These are phyloP conservation scores for Denticeps clupeoides DNA, from an alignment of 2,797 vertebrate species.

Conservation along the genomic window DNA sequence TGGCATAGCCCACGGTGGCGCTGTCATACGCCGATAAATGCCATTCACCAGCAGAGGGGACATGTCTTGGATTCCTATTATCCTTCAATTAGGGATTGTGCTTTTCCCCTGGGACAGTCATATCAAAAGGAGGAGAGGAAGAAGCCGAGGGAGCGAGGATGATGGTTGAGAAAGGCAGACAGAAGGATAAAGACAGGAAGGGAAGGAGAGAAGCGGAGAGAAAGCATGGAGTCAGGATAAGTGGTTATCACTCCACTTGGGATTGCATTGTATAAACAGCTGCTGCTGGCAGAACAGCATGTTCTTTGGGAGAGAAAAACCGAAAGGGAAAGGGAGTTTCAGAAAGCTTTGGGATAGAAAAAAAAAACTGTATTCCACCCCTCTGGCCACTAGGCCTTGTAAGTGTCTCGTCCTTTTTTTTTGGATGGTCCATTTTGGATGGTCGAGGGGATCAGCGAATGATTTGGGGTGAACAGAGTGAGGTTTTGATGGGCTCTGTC, in stretches of 20 bases:
- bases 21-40: neutral
- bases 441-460: too few species aligned
- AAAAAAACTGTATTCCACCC: too few species aligned
- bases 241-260: slow-evolving; percentile 28
- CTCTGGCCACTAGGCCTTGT: too few species aligned
- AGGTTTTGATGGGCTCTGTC: too few species aligned
- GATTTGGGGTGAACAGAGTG: too few species aligned
- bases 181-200: slow-evolving; percentile 11
- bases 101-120: slow-evolving; percentile 1
- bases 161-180: slow-evolving; percentile 19
- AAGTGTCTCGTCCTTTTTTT: too few species aligned
- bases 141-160: slow-evolving; percentile 8
- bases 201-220: slow-evolving; percentile 13
- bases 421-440: too few species aligned
- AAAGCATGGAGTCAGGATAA: neutral
- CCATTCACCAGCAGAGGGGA: neutral
- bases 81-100: neutral
- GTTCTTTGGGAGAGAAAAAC: slow-evolving; percentile 41
- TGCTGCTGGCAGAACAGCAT: slow-evolving; percentile 41
- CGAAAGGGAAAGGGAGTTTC: slow-evolving; percentile 26
- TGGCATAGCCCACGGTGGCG: neutral
- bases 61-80: neutral
- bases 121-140: slow-evolving; percentile 35
- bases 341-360: slow-evolving; percentile 43
- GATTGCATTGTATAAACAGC: slow-evolving; percentile 35